phyloP scores from a whole-genome alignment of 2,888 invertebrate species.

The Nebria salina region DNA sequence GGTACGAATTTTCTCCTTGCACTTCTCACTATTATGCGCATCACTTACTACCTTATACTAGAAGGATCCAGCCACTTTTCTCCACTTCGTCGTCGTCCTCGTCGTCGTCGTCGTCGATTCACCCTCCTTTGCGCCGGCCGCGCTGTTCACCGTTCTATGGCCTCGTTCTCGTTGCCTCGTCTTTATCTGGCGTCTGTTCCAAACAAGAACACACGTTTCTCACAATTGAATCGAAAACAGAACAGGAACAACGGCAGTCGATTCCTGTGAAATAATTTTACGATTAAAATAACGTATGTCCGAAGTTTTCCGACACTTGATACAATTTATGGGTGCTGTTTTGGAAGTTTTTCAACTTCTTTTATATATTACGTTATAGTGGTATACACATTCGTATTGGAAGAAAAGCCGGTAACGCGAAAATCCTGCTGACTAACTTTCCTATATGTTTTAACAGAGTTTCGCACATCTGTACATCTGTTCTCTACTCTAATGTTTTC shows the following conservation, averaged over 20 bases:
- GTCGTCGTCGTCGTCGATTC: background rate
- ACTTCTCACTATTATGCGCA: conserved; percentile 3
- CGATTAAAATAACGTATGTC: conserved; percentile 47
- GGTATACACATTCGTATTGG: conserved; percentile 41
- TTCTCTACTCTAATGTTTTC: background rate
- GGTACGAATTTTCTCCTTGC: conserved; percentile 5
- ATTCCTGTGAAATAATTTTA: conserved; percentile 45
- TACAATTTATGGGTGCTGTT: conserved; percentile 45
- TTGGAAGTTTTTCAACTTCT: conserved; percentile 47
- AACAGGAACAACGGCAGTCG: conserved; percentile 38
- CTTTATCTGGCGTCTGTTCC: conserved; percentile 7
- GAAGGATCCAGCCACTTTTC: background rate
- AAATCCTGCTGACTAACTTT: background rate
- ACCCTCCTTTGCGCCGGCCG: background rate
- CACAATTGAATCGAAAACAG: conserved; percentile 43
- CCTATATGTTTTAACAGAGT: background rate
- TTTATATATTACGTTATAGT: conserved; percentile 46
- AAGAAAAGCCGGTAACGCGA: conserved; percentile 4
- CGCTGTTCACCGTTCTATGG: background rate
- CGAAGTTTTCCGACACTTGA: conserved; percentile 44
- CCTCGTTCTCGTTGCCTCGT: background rate
- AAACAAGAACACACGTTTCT: conserved; percentile 20
- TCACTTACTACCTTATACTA: conserved; percentile 1
- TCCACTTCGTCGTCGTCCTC: conserved; percentile 6
- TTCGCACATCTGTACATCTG: conserved; percentile 1